A percentile compares a stretch with the other conserved stretches of the same genome.
phyloP scores from a whole-genome alignment of 2,888 invertebrate species.

The Tetheella fluctuosa region DNA sequence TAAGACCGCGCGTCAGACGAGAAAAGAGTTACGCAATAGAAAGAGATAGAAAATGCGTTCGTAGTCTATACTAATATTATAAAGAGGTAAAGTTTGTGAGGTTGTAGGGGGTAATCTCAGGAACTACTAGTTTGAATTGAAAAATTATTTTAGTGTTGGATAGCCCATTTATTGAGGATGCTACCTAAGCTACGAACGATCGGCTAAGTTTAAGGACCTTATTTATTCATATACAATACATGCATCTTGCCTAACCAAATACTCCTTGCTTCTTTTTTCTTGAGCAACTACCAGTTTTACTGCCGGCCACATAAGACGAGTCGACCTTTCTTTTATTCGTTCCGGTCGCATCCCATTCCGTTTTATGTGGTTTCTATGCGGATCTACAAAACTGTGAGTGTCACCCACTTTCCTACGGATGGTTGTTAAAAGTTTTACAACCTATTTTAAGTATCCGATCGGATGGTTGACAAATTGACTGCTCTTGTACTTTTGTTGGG shows the following conservation, averaged over 20 bases:
- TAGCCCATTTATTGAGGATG: no score
- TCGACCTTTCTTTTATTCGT: slow-evolving; percentile 58
- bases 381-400: slow-evolving; percentile 41
- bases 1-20: no score
- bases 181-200: no score
- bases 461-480: slow-evolving; percentile 63
- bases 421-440: slow-evolving; percentile 68
- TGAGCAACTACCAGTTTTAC: slow-evolving; percentile 46
- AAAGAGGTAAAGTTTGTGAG: no score
- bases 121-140: no score
- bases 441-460: slow-evolving; percentile 58
- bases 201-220: no score
- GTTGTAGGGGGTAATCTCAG: no score
- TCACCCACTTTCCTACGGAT: slow-evolving; percentile 42
- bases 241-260: slow-evolving; percentile 32
- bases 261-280: slow-evolving; percentile 28
- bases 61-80: no score
- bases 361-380: slow-evolving; percentile 61
- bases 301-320: slow-evolving; percentile 27
- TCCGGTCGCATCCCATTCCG: slow-evolving; percentile 55
- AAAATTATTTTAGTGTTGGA: no score
- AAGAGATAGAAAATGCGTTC: no score
- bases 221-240: slow-evolving; percentile 42
- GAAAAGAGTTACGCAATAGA: no score
- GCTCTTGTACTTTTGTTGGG: slow-evolving; percentile 43